These are phyloP conservation scores for Simalia tracyae DNA, from an alignment of 2,797 vertebrate species.

Conservation along the genomic window DNA sequence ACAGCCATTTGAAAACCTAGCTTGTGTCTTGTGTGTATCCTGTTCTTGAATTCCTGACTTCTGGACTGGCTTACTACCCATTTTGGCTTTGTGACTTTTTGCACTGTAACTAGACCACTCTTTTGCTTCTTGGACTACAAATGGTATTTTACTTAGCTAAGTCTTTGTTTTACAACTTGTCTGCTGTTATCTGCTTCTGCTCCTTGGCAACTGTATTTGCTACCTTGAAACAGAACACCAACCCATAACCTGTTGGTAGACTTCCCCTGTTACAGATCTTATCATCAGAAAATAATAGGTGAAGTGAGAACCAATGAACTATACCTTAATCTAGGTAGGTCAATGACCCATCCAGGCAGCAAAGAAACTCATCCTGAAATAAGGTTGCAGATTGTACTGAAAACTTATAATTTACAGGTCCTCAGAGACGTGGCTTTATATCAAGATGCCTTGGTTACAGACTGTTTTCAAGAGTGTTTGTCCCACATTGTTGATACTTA, in stretches of 20 bases:
- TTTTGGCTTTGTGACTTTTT: too few relatives aligned
- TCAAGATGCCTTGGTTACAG: not conserved
- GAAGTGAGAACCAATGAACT: not conserved
- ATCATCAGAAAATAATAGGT: not conserved
- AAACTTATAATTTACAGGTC: not conserved
- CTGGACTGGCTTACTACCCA: too few relatives aligned
- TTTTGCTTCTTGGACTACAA: too few relatives aligned
- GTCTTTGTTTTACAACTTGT: too few relatives aligned
- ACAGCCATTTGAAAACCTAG: too few relatives aligned
- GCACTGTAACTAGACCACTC: too few relatives aligned
- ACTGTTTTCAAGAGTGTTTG: not conserved
- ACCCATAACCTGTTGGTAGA: not conserved
- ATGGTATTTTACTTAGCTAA: too few relatives aligned
- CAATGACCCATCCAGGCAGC: not conserved
- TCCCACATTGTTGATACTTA: not conserved
- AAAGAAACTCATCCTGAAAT: not conserved
- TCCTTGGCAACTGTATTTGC: too few relatives aligned
- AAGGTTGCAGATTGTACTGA: not conserved
- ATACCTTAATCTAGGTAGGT: not conserved
- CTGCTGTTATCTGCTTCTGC: too few relatives aligned
- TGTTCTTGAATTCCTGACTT: too few relatives aligned
- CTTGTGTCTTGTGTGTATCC: too few relatives aligned
- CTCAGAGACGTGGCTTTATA: not conserved
- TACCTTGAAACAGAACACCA: too few relatives aligned
- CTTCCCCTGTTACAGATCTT: not conserved